A percentile compares a stretch with the other conserved stretches of the same genome.
Conservation (phyloP, 2,797 vertebrate species). For the Ibycter americanus region DNA sequence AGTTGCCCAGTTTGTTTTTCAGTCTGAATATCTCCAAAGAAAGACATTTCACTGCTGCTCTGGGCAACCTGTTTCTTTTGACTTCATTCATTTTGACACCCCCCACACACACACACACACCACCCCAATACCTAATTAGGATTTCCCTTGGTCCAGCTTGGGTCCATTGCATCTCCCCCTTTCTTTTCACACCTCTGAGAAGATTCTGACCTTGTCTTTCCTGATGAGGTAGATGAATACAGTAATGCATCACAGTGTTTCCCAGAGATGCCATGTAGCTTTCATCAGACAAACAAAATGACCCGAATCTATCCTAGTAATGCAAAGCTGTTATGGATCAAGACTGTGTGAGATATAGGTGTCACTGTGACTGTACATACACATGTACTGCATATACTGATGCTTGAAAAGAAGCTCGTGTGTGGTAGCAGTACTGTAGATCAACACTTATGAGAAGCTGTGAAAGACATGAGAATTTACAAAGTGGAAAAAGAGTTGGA, state of each 20-base stretch:
- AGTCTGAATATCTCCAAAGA: neutral
- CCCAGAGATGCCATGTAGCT: neutral
- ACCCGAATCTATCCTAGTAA: neutral
- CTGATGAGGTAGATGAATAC: neutral
- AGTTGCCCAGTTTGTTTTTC: neutral
- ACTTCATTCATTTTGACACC: neutral
- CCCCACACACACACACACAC: too few relatives aligned
- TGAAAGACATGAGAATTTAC: neutral
- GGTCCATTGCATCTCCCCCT: neutral
- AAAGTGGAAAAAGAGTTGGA: neutral
- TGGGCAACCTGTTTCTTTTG: neutral
- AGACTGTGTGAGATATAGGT: neutral
- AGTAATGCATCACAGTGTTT: neutral
- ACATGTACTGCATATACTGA: neutral
- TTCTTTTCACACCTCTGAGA: neutral
- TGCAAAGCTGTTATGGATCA: neutral
- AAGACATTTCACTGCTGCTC: neutral
- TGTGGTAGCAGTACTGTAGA: neutral
- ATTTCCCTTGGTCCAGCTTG: neutral
- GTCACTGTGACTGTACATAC: neutral
- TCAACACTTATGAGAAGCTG: neutral
- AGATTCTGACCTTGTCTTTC: neutral
- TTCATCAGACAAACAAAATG: neutral
- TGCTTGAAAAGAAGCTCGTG: neutral
- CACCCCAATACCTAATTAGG: accelerated